Conservation (phyloP, 2,888 invertebrate species). For the Pocota personata region DNA sequence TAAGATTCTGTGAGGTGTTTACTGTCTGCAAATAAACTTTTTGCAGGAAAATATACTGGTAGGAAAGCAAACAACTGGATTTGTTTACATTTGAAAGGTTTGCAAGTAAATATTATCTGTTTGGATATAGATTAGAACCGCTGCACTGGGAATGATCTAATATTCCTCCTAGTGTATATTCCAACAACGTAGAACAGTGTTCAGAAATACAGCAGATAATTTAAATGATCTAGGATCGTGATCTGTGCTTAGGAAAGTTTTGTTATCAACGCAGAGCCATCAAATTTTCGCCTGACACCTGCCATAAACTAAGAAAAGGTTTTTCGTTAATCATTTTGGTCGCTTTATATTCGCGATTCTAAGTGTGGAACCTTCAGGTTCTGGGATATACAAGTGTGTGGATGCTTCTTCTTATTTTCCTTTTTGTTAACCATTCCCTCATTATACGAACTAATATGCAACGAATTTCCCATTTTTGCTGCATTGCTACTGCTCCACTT, state of each 20-base stretch:
- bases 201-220: not conserved
- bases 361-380: no score
- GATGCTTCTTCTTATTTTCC: no score
- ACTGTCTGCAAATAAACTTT: conserved; percentile 26
- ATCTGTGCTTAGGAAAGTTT: not conserved
- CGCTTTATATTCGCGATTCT: no score
- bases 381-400: no score
- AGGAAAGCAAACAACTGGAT: conserved; percentile 8
- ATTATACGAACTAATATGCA: no score
- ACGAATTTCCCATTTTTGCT: no score
- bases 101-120: conserved; percentile 13
- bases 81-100: conserved; percentile 15
- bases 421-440: no score
- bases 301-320: no score
- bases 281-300: no score
- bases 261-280: no score
- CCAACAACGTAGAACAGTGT: not conserved
- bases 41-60: not conserved
- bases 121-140: not conserved
- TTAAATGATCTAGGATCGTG: not conserved
- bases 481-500: no score
- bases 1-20: conserved; percentile 44
- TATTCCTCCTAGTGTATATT: not conserved
- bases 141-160: not conserved
- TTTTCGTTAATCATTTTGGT: no score